These are phyloP conservation scores for Chlorops oryzae DNA, from an alignment of 1,140 invertebrate genomes.

Conservation along the genomic window DNA sequence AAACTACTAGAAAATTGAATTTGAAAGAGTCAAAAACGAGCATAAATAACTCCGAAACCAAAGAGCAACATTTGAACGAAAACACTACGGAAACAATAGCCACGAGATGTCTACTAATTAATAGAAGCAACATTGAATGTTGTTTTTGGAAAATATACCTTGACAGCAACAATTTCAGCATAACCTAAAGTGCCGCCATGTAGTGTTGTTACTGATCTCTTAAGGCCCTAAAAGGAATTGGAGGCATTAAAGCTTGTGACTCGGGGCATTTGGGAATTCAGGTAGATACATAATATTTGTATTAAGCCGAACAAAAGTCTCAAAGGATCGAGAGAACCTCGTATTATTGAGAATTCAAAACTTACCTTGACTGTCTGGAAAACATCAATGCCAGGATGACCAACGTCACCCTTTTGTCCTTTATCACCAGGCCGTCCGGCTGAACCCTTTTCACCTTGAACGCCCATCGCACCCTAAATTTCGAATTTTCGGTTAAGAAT, in stretches of 20 bases:
- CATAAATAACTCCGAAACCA: conserved; percentile 28
- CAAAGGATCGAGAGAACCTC: too few relatives aligned
- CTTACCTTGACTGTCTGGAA: conserved; percentile 84
- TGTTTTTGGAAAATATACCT: conserved; percentile 57
- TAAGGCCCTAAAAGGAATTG: conserved; percentile 76
- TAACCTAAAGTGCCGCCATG: conserved; percentile 79
- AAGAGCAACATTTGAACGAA: conserved; percentile 21
- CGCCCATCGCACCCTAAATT: conserved; percentile 80
- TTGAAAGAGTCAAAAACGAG: conserved; percentile 41
- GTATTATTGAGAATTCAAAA: not conserved
- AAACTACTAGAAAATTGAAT: conserved; percentile 29
- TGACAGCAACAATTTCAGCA: conserved; percentile 91
- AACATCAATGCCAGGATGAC: conserved; percentile 83
- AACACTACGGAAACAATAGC: not conserved
- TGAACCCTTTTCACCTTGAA: conserved; percentile 90
- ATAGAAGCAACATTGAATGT: too few relatives aligned
- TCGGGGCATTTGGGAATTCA: too few relatives aligned
- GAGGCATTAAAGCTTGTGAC: too few relatives aligned
- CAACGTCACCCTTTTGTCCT: conserved; percentile 78
- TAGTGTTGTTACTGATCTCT: conserved; percentile 85
- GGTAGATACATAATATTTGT: too few relatives aligned
- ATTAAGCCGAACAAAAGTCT: too few relatives aligned
- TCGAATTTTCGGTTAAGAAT: not conserved
- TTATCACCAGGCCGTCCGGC: conserved; percentile 83
- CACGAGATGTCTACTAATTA: not conserved